phyloP scores from a whole-genome alignment of 2,888 invertebrate species.

The Palloptera scutellata region DNA sequence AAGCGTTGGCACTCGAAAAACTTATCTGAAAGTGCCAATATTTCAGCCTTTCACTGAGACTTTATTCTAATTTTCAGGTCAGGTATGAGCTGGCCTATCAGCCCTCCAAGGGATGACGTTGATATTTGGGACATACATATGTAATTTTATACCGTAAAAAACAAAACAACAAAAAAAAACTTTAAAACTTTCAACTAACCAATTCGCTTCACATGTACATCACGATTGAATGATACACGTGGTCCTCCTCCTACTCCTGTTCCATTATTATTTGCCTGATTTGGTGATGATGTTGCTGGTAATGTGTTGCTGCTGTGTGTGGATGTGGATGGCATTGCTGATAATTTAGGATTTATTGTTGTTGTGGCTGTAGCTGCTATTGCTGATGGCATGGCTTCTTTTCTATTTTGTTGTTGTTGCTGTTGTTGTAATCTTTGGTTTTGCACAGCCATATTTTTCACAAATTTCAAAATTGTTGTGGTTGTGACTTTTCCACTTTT shows the following conservation, averaged over 20 bases:
- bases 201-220: conserved; percentile 89
- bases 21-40: no score
- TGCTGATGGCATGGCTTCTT: conserved; percentile 28
- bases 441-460: conserved; percentile 45
- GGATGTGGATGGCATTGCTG: conserved; percentile 18
- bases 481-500: conserved; percentile 23
- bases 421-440: conserved; percentile 44
- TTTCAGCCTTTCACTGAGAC: no score
- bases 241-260: conserved; percentile 67
- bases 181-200: conserved; percentile 69
- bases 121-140: no score
- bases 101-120: no score
- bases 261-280: conserved; percentile 3
- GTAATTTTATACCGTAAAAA: no score
- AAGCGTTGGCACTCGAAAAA: no score
- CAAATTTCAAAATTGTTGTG: conserved; percentile 43
- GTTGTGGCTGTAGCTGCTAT: conserved; percentile 20
- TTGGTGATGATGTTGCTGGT: conserved; percentile 24
- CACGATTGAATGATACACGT: conserved; percentile 87
- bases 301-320: conserved; percentile 38
- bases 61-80: no score
- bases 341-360: not conserved
- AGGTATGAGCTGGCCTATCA: no score
- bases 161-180: no score
- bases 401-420: conserved; percentile 36